Conservation (phyloP, 2,888 invertebrate genomes). For the Phorcus lineatus region DNA sequence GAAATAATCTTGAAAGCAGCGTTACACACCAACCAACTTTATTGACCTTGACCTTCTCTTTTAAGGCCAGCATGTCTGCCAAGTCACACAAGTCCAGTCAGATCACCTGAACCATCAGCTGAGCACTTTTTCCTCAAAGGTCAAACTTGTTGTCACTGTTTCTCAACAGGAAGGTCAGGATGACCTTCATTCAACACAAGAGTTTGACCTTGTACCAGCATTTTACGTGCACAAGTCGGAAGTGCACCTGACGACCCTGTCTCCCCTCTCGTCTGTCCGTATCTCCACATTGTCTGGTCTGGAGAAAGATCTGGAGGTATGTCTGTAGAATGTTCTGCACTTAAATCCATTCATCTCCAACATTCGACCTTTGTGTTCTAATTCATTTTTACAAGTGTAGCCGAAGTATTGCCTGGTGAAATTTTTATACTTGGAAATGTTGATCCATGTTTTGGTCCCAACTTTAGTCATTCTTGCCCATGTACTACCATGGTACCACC, state of each 20-base stretch:
- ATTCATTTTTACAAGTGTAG: too few species aligned
- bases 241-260: slow-evolving; percentile 62
- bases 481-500: too few species aligned
- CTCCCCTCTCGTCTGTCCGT: slow-evolving; percentile 58
- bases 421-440: too few species aligned
- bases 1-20: too few species aligned
- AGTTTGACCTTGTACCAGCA: slow-evolving; percentile 67
- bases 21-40: too few species aligned
- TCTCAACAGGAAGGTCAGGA: slow-evolving; percentile 55
- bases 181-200: slow-evolving; percentile 52
- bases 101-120: slow-evolving; percentile 44
- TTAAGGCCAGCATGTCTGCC: slow-evolving; percentile 65
- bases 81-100: slow-evolving; percentile 41
- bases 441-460: too few species aligned
- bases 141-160: slow-evolving; percentile 55
- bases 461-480: too few species aligned
- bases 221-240: slow-evolving; percentile 68
- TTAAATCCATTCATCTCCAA: too few species aligned
- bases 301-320: slow-evolving; percentile 63
- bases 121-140: slow-evolving; percentile 55
- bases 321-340: background rate
- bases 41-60: slow-evolving; percentile 3
- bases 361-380: too few species aligned
- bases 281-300: slow-evolving; percentile 55
- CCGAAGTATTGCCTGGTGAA: background rate